Percentiles rank a stretch among this genome's conserved stretches.
phyloP scores from a whole-genome alignment of 2,797 vertebrate genomes.

The Hoplostethus atlanticus region DNA sequence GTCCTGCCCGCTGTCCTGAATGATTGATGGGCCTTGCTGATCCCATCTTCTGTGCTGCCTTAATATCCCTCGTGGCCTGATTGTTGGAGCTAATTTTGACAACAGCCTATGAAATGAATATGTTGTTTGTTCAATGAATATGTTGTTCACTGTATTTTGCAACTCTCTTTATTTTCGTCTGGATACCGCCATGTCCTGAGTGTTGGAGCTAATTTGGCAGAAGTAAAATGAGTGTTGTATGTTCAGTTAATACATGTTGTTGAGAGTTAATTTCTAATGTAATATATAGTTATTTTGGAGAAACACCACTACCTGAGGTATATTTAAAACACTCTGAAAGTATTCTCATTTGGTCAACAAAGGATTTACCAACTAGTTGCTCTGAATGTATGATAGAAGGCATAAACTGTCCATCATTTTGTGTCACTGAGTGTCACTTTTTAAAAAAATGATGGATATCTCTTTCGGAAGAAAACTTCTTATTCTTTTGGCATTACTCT shows the following conservation, averaged over 20 bases:
- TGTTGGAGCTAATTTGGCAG: not conserved
- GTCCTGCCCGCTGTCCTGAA: conserved; percentile 62
- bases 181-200: not conserved
- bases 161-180: not conserved
- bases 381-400: too few relatives aligned
- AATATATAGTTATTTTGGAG: not conserved
- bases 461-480: too few relatives aligned
- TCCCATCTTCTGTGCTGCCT: conserved; percentile 56
- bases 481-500: not conserved
- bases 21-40: conserved; percentile 76
- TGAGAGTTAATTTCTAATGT: not conserved
- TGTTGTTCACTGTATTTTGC: conserved; percentile 1
- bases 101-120: conserved; percentile 45
- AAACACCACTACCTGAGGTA: too few relatives aligned
- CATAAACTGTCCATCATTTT: too few relatives aligned
- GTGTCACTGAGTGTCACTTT: too few relatives aligned
- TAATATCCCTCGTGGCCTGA: conserved; percentile 59
- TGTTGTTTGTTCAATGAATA: conserved; percentile 22
- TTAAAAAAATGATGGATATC: too few relatives aligned
- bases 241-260: not conserved
- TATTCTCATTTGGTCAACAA: too few relatives aligned
- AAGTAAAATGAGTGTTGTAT: not conserved
- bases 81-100: conserved; percentile 68
- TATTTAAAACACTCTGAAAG: too few relatives aligned
- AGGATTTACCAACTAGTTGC: too few relatives aligned